phyloP scores from a whole-genome alignment of 37 sponge, comb jelly and placozoan species.

The Aphrocallistes beatrix region DNA sequence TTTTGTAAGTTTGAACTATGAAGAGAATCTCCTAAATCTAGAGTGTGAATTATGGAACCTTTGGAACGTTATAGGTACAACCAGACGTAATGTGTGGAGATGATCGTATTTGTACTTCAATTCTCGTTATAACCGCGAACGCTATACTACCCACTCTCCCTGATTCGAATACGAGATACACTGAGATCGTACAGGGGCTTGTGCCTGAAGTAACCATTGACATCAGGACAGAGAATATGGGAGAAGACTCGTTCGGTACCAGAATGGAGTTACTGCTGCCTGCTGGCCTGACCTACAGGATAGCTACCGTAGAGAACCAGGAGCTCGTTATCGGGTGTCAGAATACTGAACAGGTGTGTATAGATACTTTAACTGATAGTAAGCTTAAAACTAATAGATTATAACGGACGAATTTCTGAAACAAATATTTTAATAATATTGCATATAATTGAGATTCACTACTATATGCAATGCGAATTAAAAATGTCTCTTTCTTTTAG shows the following conservation, averaged over 20 bases:
- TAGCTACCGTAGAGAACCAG: neutral
- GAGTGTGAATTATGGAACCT: no score
- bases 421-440: no score
- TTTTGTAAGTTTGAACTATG: neutral
- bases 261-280: neutral
- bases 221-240: neutral
- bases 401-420: no score
- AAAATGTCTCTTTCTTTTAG: no score
- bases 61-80: conserved; percentile 18
- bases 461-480: no score
- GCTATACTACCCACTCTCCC: neutral
- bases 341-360: neutral
- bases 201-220: neutral
- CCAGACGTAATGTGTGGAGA: conserved; percentile 11
- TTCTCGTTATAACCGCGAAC: neutral
- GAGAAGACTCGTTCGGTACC: conserved; percentile 20
- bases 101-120: neutral
- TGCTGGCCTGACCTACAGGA: neutral
- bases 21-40: no score
- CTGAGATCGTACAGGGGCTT: neutral
- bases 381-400: no score
- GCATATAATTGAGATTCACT: no score
- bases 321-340: neutral
- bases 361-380: no score
- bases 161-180: neutral